Percentiles rank a stretch among this genome's conserved stretches.
Conservation (phyloP, 2,113 vertebrate genomes). For the Lepisosteus oculatus region DNA sequence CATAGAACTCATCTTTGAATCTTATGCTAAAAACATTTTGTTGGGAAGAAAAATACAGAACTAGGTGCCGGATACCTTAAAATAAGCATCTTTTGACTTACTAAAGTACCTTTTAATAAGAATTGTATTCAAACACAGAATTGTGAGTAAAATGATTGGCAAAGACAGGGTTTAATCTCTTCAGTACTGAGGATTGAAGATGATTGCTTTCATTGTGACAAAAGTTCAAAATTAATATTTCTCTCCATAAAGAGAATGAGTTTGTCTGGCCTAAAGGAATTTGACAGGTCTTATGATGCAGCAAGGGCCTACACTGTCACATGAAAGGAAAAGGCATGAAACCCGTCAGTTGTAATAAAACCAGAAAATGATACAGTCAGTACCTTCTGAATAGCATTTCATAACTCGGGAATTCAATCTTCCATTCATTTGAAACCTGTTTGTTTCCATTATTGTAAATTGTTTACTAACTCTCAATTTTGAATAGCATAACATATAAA, state of each 20-base stretch:
- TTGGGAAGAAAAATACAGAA: no score
- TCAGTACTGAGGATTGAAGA: slow-evolving; percentile 40
- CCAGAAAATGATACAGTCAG: no score
- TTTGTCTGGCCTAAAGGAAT: slow-evolving; percentile 30
- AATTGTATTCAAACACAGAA: slow-evolving; percentile 36
- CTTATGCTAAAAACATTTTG: no score
- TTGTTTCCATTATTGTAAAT: no score
- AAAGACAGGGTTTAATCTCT: slow-evolving; percentile 54
- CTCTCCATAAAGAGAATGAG: slow-evolving; percentile 56
- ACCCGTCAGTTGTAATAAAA: no score
- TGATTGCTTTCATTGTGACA: slow-evolving; percentile 53
- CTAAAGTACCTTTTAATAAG: no score
- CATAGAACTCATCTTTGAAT: no score
- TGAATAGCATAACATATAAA: no score
- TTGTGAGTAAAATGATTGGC: slow-evolving; percentile 52
- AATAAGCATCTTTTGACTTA: no score
- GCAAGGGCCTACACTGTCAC: slow-evolving; percentile 34
- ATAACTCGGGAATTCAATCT: slow-evolving; percentile 28
- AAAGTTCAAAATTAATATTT: slow-evolving; percentile 64
- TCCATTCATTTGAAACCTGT: no score
- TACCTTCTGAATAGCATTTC: slow-evolving; percentile 36
- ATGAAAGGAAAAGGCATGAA: background rate
- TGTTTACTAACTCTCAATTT: no score
- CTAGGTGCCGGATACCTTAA: no score
- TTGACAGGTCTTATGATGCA: slow-evolving; percentile 38